Conservation (phyloP, 2,797 vertebrate genomes). For the Melanotaenia maccullochi region DNA sequence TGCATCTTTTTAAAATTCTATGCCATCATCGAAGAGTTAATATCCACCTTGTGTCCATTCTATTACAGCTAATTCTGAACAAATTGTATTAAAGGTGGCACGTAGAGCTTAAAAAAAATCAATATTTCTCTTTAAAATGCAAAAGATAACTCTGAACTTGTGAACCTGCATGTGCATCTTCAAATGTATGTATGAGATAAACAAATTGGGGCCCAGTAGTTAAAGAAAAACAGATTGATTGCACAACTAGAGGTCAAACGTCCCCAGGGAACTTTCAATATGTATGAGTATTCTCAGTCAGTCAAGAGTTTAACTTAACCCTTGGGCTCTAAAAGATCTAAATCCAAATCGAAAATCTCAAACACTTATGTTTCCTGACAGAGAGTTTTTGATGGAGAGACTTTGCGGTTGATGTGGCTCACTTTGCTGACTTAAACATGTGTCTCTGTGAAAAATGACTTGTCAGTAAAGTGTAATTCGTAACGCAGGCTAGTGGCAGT, state of each 20-base stretch:
- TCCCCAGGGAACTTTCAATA: slow-evolving; percentile 1
- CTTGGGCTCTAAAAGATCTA: slow-evolving; percentile 12
- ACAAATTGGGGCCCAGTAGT: not conserved
- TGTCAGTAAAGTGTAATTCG: slow-evolving; percentile 58
- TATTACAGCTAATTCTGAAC: not conserved
- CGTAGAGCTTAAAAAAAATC: not conserved
- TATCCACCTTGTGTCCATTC: not conserved
- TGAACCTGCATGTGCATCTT: slow-evolving; percentile 2
- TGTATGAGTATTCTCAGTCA: not conserved
- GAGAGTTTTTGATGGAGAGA: slow-evolving; percentile 30
- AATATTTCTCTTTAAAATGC: not conserved
- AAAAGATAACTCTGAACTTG: not conserved
- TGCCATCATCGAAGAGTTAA: not conserved
- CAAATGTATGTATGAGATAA: slow-evolving; percentile 14
- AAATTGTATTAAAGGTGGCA: not conserved
- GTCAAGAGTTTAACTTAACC: slow-evolving; percentile 12
- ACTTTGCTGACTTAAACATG: slow-evolving; percentile 49
- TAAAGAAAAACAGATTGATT: slow-evolving; percentile 5
- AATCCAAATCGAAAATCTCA: slow-evolving; percentile 13
- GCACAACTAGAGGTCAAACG: slow-evolving; percentile 6
- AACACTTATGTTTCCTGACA: slow-evolving; percentile 22
- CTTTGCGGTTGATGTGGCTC: slow-evolving; percentile 22
- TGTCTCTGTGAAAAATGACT: slow-evolving; percentile 45
- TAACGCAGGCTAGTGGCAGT: slow-evolving; percentile 44
- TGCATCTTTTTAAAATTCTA: not conserved